phyloP scores from a whole-genome alignment of 2,113 vertebrate genomes.

The Deroptyus accipitrinus region DNA sequence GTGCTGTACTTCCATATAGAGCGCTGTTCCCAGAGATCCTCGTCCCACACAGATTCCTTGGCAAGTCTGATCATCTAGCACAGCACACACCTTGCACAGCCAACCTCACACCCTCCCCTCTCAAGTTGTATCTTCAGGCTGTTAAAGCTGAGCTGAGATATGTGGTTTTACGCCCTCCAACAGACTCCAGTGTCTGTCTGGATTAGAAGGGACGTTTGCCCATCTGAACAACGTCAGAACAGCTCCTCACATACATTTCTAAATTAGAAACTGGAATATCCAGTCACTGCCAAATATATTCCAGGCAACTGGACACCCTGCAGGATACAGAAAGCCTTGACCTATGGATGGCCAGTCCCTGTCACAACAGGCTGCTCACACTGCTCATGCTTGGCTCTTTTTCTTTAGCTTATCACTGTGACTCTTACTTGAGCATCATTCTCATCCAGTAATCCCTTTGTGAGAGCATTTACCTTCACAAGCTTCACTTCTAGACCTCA shows the following conservation, averaged over 20 bases:
- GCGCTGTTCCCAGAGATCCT: neutral
- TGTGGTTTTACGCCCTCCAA: accelerated
- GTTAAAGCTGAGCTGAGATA: neutral
- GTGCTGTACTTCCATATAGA: accelerated
- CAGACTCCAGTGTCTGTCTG: accelerated
- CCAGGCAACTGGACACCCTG: neutral
- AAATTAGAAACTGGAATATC: neutral
- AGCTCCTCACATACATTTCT: neutral
- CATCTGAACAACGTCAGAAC: accelerated
- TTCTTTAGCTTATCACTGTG: neutral
- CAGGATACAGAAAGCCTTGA: neutral
- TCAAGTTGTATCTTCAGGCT: neutral
- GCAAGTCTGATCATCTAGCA: accelerated
- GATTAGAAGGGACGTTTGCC: neutral
- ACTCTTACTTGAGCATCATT: neutral
- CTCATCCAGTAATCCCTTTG: too few species aligned
- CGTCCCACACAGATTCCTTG: accelerated
- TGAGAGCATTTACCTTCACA: neutral
- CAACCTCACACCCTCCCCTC: neutral
- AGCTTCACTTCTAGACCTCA: neutral
- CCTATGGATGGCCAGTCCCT: neutral
- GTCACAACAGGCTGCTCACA: neutral
- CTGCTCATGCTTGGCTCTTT: accelerated
- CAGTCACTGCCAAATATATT: neutral
- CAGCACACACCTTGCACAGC: accelerated